Evolutionary conservation across 2,888 invertebrate genomes (phyloP).

Genomic region (Chironomus tentans): DNA sequence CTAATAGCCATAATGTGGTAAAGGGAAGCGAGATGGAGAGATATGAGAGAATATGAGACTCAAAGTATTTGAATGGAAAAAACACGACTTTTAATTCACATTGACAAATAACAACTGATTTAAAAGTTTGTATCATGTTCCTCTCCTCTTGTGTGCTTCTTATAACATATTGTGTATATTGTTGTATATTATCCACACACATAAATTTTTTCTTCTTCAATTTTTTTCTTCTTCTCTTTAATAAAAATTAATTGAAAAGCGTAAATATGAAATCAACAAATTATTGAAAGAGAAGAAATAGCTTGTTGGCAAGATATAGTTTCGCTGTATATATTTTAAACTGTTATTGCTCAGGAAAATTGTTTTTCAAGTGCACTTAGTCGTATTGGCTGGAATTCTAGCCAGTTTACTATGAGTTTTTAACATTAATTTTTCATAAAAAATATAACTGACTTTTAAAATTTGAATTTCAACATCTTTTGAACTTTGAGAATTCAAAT

Average conservation of each 20-base stretch:
- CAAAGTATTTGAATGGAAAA: background rate
- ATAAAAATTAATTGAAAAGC: background rate
- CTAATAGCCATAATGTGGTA: background rate
- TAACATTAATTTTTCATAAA: too few relatives aligned
- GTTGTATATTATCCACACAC: background rate
- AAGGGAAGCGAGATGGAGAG: background rate
- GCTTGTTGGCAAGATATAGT: background rate
- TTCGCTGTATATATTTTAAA: background rate
- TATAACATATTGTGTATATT: background rate
- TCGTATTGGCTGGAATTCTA: too few relatives aligned
- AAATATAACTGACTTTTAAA: too few relatives aligned
- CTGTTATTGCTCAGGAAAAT: too few relatives aligned
- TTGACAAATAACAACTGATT: constrained; percentile 19
- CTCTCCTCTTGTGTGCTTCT: background rate
- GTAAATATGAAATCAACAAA: constrained; percentile 22
- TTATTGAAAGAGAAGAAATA: background rate
- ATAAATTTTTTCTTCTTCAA: too few relatives aligned
- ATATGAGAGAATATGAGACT: background rate
- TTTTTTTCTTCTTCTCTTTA: background rate
- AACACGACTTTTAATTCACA: constrained; percentile 23
- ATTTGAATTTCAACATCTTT: too few relatives aligned
- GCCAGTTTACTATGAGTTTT: too few relatives aligned
- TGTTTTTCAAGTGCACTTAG: too few relatives aligned
- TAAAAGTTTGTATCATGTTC: constrained; percentile 18
- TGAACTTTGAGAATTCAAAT: too few relatives aligned